Evolutionary conservation across 2,113 vertebrate genomes (phyloP).

Genomic region (Entosphenus tridentatus): DNA sequence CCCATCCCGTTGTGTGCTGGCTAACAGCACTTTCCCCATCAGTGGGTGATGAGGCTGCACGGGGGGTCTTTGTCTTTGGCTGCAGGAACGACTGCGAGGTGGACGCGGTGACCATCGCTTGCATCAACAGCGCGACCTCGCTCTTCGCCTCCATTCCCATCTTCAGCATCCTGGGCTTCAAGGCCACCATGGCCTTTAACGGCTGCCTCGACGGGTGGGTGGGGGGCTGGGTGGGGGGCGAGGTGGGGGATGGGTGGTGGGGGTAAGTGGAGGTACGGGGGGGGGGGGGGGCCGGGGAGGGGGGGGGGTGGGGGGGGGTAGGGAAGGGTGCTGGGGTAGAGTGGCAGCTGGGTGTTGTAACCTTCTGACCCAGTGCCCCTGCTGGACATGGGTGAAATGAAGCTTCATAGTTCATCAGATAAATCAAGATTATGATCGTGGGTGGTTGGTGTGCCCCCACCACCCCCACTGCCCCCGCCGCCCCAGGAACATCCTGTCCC

Average conservation of each 20-base stretch:
- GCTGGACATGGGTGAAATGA: too few relatives aligned
- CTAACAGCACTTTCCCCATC: not conserved
- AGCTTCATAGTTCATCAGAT: too few relatives aligned
- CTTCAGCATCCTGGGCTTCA: conserved; percentile 73
- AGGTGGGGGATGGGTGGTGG: too few relatives aligned
- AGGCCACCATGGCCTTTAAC: conserved; percentile 32
- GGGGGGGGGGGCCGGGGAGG: too few relatives aligned
- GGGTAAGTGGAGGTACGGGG: too few relatives aligned
- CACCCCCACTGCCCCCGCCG: not conserved
- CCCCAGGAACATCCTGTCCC: conserved; percentile 41
- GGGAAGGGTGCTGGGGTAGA: too few relatives aligned
- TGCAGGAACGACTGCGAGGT: conserved; percentile 59
- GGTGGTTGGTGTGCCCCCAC: too few relatives aligned
- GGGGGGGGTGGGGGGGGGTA: too few relatives aligned
- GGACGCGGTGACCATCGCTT: conserved; percentile 43
- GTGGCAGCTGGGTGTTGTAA: too few relatives aligned
- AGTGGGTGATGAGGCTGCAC: not conserved
- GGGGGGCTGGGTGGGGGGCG: not conserved
- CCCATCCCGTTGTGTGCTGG: too few relatives aligned
- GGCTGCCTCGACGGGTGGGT: conserved; percentile 35
- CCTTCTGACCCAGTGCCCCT: too few relatives aligned
- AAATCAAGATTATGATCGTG: too few relatives aligned
- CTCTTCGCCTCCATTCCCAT: conserved; percentile 52
- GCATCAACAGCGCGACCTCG: conserved; percentile 61
- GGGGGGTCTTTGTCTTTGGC: conserved; percentile 5